A percentile compares a stretch with the other conserved stretches of the same genome.
Evolutionary conservation across 2,113 vertebrate genomes (phyloP).

Genomic region (Pseudopipra pipra): DNA sequence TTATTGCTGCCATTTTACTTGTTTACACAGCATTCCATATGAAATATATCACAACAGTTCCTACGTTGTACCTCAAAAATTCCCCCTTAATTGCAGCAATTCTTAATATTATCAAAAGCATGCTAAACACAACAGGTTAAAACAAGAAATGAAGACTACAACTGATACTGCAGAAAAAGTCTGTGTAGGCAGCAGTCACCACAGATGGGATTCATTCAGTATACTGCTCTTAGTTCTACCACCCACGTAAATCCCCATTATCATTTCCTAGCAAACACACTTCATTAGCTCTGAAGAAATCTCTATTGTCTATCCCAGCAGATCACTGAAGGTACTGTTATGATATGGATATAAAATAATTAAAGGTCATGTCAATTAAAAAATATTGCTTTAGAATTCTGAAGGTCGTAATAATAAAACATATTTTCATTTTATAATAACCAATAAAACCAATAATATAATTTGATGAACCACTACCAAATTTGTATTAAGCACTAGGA

Average conservation of each 20-base stretch:
- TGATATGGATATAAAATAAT: neutral
- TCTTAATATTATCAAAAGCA: slow-evolving; percentile 29
- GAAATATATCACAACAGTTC: slow-evolving; percentile 10
- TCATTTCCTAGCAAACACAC: neutral
- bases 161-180: slow-evolving; percentile 27
- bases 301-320: neutral
- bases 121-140: slow-evolving; percentile 52
- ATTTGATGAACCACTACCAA: neutral
- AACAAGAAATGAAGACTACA: slow-evolving; percentile 54
- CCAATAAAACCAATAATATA: neutral
- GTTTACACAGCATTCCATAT: slow-evolving; percentile 38
- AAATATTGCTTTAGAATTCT: neutral
- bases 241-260: slow-evolving; percentile 26
- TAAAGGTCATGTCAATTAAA: neutral
- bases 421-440: neutral
- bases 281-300: slow-evolving; percentile 13
- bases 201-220: slow-evolving; percentile 37
- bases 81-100: slow-evolving; percentile 8
- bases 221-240: slow-evolving; percentile 15
- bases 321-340: neutral
- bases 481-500: neutral
- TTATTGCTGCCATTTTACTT: neutral
- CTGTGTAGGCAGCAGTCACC: slow-evolving; percentile 44
- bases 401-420: neutral
- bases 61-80: slow-evolving; percentile 16